Evolutionary conservation across 2,113 vertebrate species (phyloP).

Genomic region (Madoqua kirkii): DNA sequence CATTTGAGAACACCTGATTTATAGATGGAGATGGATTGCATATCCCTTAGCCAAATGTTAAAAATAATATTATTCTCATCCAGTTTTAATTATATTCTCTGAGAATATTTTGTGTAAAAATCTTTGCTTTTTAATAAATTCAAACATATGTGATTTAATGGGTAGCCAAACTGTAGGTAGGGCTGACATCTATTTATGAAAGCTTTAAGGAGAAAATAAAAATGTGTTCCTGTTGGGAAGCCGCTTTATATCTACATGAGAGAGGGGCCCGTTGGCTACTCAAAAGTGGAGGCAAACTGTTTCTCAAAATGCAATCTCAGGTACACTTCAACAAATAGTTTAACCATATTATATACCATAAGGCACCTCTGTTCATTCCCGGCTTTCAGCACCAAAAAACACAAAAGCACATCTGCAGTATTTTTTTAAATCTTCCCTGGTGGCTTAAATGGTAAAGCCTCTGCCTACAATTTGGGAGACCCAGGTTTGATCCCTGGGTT

Average conservation of each 20-base stretch:
- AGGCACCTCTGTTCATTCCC: background rate
- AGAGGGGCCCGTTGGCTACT: background rate
- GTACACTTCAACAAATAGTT: background rate
- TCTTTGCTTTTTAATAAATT: background rate
- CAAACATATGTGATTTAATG: background rate
- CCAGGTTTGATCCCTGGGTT: background rate
- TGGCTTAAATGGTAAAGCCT: background rate
- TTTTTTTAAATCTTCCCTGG: background rate
- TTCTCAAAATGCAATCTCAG: background rate
- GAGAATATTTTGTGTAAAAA: slow-evolving; percentile 27
- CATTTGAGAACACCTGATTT: background rate
- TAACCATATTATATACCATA: background rate
- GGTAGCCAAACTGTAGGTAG: background rate
- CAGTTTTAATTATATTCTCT: slow-evolving; percentile 3
- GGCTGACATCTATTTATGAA: background rate
- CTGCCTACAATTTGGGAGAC: background rate
- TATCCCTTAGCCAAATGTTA: background rate
- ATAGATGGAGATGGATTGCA: background rate
- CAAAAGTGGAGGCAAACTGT: background rate
- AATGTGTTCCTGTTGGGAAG: background rate
- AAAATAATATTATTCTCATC: background rate
- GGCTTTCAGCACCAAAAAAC: background rate
- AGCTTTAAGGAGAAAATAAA: background rate
- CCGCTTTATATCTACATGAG: background rate
- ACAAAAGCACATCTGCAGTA: background rate